Evolutionary conservation across 2,797 vertebrate genomes (phyloP).

Genomic region (Helarctos malayanus): DNA sequence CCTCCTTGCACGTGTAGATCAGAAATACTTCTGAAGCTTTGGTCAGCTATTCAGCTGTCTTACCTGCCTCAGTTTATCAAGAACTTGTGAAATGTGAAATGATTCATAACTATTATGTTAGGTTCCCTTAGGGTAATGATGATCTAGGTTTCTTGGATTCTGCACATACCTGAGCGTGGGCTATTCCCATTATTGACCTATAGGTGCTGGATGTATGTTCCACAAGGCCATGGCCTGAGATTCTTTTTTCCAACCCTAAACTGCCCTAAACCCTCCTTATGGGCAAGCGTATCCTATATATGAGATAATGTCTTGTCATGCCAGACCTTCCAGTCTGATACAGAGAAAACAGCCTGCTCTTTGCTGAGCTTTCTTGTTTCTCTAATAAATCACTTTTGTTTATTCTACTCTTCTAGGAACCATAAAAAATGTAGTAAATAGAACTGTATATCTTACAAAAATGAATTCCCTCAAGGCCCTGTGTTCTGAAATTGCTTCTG

Average conservation of each 20-base stretch:
- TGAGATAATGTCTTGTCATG: not conserved
- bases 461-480: not conserved
- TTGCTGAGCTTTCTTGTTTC: not conserved
- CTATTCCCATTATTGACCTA: not conserved
- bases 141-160: not conserved
- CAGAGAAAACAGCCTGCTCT: not conserved
- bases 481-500: not conserved
- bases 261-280: not conserved
- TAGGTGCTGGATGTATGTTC: not conserved
- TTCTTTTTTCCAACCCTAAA: not conserved
- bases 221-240: not conserved
- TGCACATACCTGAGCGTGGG: not conserved
- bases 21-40: not conserved
- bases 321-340: not conserved
- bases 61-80: not conserved
- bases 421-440: not conserved
- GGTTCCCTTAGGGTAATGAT: not conserved
- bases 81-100: not conserved
- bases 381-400: conserved; percentile 49
- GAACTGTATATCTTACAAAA: not conserved
- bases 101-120: not conserved
- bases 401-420: not conserved
- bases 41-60: not conserved
- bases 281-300: not conserved
- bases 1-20: not conserved